Evolutionary conservation across 2,797 vertebrate species (phyloP), one percentile per base, ranked within the genome.

Genomic region (Luscinia megarhynchos): DNA sequence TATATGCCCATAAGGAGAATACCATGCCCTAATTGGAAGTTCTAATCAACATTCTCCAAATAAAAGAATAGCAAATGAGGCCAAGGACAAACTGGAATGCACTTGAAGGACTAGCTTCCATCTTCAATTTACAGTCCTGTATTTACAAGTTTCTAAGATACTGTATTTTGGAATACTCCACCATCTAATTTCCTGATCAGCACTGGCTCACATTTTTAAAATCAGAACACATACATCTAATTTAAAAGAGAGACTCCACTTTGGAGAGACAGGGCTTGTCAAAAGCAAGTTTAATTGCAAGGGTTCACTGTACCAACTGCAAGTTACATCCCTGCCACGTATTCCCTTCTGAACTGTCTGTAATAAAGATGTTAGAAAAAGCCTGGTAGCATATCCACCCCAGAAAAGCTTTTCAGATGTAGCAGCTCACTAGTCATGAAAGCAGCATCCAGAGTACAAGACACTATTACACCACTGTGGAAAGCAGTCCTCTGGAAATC

Each of bases 21-120:
- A 79, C 14, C 58, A 75, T 92, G 84, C 48, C 89, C 90, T 97
- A 96, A 95, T 27, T 96, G 77, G 91, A 91, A 84, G 79, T 46
- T 87, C 76, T 75, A 83, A 94, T 87, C 88, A 88, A 91, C 23
- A 4, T 59, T 95, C 82, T 92, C 70, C 89, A 91, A 82, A 75
- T 83, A 85, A 89, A 67, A 34, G 66, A 91, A 59, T 4, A 80
- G 45, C 45, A 93, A 96, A 95, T 30, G 53, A 95, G 94, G 93
- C 62, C 96, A 97, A 96, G 95, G 93, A 81, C 80, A 94, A 91
- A 89, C 64, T 68, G 26, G 11, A 78, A 85, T 9, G 46, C 43
- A 93, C 46, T 26, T 82, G 43, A 78, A 92, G 29, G 41, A 84
- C 87, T 66, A 1, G 1, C 6, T 70, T 76, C 41, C 32, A 78